Evolutionary conservation across 2,113 vertebrate genomes (phyloP).

Genomic region (Spea multiplicata): DNA sequence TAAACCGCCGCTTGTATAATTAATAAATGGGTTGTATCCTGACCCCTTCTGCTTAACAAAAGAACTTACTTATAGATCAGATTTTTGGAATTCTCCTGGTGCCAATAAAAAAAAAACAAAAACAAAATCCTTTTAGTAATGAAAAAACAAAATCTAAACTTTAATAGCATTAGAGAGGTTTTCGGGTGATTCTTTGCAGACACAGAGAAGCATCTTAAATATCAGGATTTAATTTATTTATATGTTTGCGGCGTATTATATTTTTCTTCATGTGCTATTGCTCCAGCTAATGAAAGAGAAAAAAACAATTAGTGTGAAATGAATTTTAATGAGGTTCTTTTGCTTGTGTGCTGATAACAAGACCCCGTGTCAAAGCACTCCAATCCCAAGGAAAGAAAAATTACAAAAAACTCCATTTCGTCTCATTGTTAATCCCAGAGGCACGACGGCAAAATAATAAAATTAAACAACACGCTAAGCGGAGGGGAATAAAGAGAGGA

Average conservation of each 20-base stretch:
- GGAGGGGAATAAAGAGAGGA: neutral
- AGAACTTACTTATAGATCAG: no score
- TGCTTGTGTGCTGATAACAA: constrained; percentile 45
- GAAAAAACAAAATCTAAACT: neutral
- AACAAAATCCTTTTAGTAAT: no score
- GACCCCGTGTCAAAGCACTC: constrained; percentile 39
- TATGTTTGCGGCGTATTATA: neutral
- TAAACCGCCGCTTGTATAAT: no score
- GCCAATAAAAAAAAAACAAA: no score
- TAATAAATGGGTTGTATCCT: no score
- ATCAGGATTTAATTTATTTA: constrained; percentile 6
- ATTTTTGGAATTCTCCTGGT: no score
- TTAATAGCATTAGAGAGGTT: constrained; percentile 6
- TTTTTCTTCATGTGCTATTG: constrained; percentile 16
- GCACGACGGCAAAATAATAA: constrained; percentile 21
- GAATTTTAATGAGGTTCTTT: constrained; percentile 52
- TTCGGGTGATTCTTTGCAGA: constrained; percentile 12
- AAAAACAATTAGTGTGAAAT: constrained; percentile 52
- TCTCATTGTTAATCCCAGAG: constrained; percentile 34
- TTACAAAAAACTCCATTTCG: constrained; percentile 28
- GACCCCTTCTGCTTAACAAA: no score
- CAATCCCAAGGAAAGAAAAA: constrained; percentile 29
- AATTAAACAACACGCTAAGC: constrained; percentile 19
- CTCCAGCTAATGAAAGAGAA: constrained; percentile 47
- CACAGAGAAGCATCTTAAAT: neutral